Base-by-base conservation (phyloP, 2,797 vertebrate genomes). In the Poecile montanus region DNA sequence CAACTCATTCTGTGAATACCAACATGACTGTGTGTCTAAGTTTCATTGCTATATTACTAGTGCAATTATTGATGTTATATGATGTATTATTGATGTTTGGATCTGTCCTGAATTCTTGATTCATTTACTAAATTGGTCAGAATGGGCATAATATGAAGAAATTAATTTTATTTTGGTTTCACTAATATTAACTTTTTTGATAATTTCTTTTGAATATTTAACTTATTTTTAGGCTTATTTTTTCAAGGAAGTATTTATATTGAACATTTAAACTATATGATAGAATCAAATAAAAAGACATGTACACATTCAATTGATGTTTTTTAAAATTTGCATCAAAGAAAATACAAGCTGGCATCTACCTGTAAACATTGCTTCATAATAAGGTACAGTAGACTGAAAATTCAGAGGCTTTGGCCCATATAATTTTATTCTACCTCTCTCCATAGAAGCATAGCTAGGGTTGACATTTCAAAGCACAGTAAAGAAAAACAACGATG, bases 351-450 rank as follows among this genome's bases (percentile, higher is more conserved):
- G 77, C 34, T 61, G 10, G 7, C 7, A 65, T 8, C 30, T 88
- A 77, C 42, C 38, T 71, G n/a, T 58, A 85, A 80, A 40, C 8
- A 51, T n/a, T 63, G 10, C 32, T 57, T n/a, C 32, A 75, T 40
- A 91, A 83, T 72, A 74, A 45, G 30, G 38, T 80, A 51, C 51
- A 92, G 25, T 57, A 78, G n/a, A 68, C 44, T 47, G 32, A 80
- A 83, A 47, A 84, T 84, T 89, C 58, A 84, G 65, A 81, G 27
- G 13, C 47, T 89, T 88, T 74, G 57, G 65, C 34, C 68, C 51
- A 26, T 85, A 54, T 88, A 89, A 92, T 95, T 92, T 75, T 88
- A 78, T 88, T 74, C 82, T 66, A 30, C 18, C 89, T 80, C 20
- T 83, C 61, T 89, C 58, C 45, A 62, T n/a, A 54, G 76, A 30